Base-by-base conservation (phyloP, 2,888 invertebrate species). In the Oligia strigilis region DNA sequence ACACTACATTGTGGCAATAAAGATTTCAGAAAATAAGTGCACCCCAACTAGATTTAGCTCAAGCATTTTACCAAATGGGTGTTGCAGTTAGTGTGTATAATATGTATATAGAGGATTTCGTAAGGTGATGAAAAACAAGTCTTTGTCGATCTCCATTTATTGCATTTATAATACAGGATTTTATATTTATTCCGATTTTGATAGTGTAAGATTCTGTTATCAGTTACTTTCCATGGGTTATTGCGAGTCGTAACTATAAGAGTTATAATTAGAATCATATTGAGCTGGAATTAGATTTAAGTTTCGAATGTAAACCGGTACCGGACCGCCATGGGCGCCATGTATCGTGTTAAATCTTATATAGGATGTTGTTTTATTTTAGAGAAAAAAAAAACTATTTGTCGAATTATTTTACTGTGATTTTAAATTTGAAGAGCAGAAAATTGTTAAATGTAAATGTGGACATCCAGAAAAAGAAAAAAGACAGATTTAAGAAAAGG, bases 281-380 rank as follows among this genome's bases (percentile, higher is more conserved):
- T 74, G 77, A 82, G 72, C 82, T 83, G 79, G 83, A 85, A 86
- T 87, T 89, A 85, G 76, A 90, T 87, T 87, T 79, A 81, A 84
- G 87, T 89, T 86, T 86, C 84, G 82, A 88, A 85, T 86, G 77
- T 78, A 87, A 87, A 91, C 91, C 88, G 89, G 91, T 91, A 81
- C 72, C 5, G 52, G 84, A 83, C 72, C 83, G 84, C 86, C 81
- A 66, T 81, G 73, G 75, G 81, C 81, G 88, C 87, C 85, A 75
- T 75, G 58, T 77, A 81, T 85, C 85, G 85, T 60, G 52, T 81
- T 81, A 62, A 81, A 73, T 77, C 60, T 29, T 77, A 29, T 67
- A 85, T 13, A 85, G 75, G 66, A 14, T 64, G 85, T 70, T 81
- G 70, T 77, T 72, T 76, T 72, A 55, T 64, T 66, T n/a, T 11